A percentile compares a stretch with the other conserved stretches of the same genome.
phyloP scores from a whole-genome alignment of 2,888 invertebrate genomes.

The Pimpla rufipes region DNA sequence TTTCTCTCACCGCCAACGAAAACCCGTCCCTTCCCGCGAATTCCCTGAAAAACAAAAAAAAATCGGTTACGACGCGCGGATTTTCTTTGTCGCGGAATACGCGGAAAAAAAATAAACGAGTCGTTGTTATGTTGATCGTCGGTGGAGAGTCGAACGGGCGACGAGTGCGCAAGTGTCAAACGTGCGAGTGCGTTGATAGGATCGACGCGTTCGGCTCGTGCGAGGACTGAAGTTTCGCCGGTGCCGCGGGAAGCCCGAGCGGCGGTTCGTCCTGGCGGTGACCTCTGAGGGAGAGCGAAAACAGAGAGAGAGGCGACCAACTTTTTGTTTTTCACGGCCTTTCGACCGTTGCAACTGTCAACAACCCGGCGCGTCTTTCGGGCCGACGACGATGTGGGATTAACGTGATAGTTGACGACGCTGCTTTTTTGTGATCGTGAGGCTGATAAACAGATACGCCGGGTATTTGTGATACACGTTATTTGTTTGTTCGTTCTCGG shows the following conservation, averaged over 20 bases:
- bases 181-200: not conserved
- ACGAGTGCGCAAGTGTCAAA: slow-evolving; percentile 17
- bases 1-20: not conserved
- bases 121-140: not conserved
- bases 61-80: too few species aligned
- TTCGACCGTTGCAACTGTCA: too few species aligned
- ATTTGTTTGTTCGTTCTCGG: slow-evolving; percentile 19
- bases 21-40: not conserved
- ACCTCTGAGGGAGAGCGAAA: slow-evolving; percentile 8
- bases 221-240: slow-evolving; percentile 42
- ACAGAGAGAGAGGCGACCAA: too few species aligned
- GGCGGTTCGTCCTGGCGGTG: slow-evolving; percentile 44
- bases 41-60: too few species aligned
- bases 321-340: too few species aligned
- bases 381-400: slow-evolving; percentile 3
- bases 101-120: not conserved
- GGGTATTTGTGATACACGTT: not conserved
- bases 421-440: slow-evolving; percentile 29
- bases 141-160: not conserved
- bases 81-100: not conserved
- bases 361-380: not conserved
- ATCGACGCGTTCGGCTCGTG: not conserved
- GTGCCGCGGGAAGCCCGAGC: slow-evolving; percentile 41
- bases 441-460: slow-evolving; percentile 11
- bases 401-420: not conserved